Percentiles rank a stretch among this genome's conserved stretches.
These are phyloP conservation scores for Spheniscus humboldti DNA, from an alignment of 2,797 vertebrate species.

Conservation along the genomic window DNA sequence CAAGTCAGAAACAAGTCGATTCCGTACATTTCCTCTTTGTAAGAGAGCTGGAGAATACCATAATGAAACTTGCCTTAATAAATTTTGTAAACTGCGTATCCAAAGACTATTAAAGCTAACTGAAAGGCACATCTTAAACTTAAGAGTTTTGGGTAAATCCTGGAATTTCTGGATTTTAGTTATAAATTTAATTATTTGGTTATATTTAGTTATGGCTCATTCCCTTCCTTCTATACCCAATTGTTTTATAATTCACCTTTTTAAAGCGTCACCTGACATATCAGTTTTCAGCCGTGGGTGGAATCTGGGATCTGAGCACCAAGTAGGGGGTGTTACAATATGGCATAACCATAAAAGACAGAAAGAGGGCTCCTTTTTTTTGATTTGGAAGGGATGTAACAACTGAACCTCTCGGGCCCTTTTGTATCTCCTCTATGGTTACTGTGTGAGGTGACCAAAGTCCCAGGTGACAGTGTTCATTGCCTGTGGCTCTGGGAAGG, in stretches of 20 bases:
- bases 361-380: not conserved
- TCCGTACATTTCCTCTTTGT: not conserved
- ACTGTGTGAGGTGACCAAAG: not conserved
- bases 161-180: not conserved
- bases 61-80: not conserved
- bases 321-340: not conserved
- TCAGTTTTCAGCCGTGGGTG: not conserved
- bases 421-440: not conserved
- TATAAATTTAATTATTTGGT: not conserved
- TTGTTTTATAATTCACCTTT: not conserved
- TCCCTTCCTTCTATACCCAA: not conserved
- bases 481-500: not conserved
- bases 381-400: not conserved
- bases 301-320: not conserved
- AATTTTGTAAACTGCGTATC: not conserved
- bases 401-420: not conserved
- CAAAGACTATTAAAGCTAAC: not conserved
- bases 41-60: not conserved
- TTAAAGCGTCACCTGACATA: not conserved
- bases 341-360: not conserved
- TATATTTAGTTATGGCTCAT: not conserved
- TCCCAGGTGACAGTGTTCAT: not conserved
- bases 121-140: not conserved
- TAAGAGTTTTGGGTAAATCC: not conserved
- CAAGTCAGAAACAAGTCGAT: not conserved